These are phyloP conservation scores for Chiroxiphia lanceolata DNA, from an alignment of 2,797 vertebrate species.

Conservation along the genomic window DNA sequence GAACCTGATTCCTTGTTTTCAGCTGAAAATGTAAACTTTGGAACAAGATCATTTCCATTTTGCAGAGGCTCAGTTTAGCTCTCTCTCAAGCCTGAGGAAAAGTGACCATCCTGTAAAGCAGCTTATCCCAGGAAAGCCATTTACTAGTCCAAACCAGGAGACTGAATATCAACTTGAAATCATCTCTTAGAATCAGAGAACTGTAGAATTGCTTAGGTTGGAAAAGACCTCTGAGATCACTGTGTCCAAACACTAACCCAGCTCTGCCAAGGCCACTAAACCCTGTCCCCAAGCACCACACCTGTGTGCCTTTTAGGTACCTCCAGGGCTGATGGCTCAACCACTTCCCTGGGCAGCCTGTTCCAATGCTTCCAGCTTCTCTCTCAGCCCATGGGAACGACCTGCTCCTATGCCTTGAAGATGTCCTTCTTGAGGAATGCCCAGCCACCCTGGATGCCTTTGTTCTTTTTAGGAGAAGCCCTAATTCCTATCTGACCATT, in stretches of 20 bases:
- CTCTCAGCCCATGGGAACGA: background rate
- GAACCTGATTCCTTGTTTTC: conserved; percentile 22
- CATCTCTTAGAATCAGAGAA: background rate
- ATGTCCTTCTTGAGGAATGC: background rate
- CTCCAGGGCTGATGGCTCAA: background rate
- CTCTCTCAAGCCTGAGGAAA: background rate
- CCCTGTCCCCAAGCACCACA: background rate
- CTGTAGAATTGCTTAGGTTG: background rate
- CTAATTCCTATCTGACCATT: background rate
- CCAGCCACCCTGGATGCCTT: background rate
- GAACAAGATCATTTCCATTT: background rate
- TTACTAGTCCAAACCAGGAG: background rate
- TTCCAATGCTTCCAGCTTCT: background rate
- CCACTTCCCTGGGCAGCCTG: background rate
- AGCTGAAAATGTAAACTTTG: background rate
- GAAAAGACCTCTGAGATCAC: background rate
- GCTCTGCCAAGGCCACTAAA: background rate
- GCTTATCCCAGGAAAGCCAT: background rate
- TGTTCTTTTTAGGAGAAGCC: background rate
- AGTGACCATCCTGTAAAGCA: background rate
- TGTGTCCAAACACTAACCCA: background rate
- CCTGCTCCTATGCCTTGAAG: background rate
- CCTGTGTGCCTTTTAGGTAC: background rate
- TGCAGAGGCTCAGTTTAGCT: background rate
- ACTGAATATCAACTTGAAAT: background rate